Evolutionary conservation across 2,888 invertebrate genomes (phyloP).

Genomic region (Erpobdella octoculata): DNA sequence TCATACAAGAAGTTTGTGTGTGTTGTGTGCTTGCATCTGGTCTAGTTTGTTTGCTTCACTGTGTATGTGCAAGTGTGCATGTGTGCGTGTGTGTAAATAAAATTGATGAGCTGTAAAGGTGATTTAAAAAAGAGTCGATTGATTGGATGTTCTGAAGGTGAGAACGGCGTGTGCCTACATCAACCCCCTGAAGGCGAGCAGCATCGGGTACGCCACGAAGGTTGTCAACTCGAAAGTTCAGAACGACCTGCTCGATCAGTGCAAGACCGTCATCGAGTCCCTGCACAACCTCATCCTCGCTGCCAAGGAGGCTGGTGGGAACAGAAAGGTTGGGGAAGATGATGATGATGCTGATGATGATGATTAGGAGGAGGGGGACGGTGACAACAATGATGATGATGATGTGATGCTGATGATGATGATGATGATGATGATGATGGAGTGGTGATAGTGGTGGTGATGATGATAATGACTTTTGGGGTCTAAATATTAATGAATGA

Average conservation of each 20-base stretch:
- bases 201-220: constrained; percentile 70
- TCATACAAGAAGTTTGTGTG: not conserved
- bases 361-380: not conserved
- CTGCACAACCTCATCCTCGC: constrained; percentile 74
- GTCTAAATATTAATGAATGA: too few relatives aligned
- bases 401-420: too few relatives aligned
- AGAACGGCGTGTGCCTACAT: constrained; percentile 56
- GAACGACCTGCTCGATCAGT: constrained; percentile 76
- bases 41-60: not conserved
- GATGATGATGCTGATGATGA: not conserved
- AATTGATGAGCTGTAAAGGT: not conserved
- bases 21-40: not conserved
- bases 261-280: constrained; percentile 89
- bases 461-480: too few relatives aligned
- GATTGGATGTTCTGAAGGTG: constrained; percentile 43
- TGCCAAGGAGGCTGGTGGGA: constrained; percentile 82
- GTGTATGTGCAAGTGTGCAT: not conserved
- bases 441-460: not conserved
- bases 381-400: too few relatives aligned
- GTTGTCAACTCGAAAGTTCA: constrained; percentile 80
- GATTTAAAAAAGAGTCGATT: not conserved
- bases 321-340: constrained; percentile 48
- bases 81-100: not conserved
- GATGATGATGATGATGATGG: not conserved
- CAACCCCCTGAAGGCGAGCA: constrained; percentile 74